Base-by-base conservation (phyloP, 2,888 invertebrate genomes). In the Taenaris catops region DNA sequence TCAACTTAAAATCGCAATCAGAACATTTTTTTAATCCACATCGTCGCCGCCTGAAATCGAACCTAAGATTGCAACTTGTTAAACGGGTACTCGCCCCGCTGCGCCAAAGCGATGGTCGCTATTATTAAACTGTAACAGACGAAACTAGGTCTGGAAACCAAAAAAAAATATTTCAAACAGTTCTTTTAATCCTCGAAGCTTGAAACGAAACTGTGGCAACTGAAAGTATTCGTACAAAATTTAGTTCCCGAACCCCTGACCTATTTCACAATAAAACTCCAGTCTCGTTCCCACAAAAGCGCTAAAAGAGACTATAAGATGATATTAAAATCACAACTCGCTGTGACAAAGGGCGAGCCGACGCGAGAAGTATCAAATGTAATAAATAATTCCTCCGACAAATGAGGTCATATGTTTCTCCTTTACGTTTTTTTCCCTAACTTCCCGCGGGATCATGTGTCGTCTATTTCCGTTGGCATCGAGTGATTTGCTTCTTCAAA, bases 381-480 rank as follows among this genome's bases (percentile, higher is more conserved):
- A 79, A 84, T 86, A 86, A 86, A 86, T 86, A 81, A 83, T 86
- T 80, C 84, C 60, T 68, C 63, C 76, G 81, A 86, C 84, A 86
- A 86, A 86, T 84, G 83, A 81, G 83, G 83, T 86, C 86, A 84
- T 86, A 65, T 84, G 86, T 86, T 86, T 80, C 80, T 74, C 69
- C 72, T 83, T 80, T 76, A 74, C 65, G 67, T 75, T 84, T 86
- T 84, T n/a, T 80, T 79, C 67, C 59, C 51, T 55, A 58, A 51
- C 79, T 83, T 83, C 84, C 83, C 83, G 75, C 79, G 83, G 79
- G 83, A 79, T 83, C 81, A 74, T 81, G 71, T 81, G 81, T 80
- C 80, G 76, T 83, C 86, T 84, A 83, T 86, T 84, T 84, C 86
- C 84, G 84, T 83, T 83, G 61, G 71, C 72, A 70, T 62, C 69